Evolutionary conservation across 2,113 vertebrate species (phyloP).

Genomic region (Oostethus manadensis): DNA sequence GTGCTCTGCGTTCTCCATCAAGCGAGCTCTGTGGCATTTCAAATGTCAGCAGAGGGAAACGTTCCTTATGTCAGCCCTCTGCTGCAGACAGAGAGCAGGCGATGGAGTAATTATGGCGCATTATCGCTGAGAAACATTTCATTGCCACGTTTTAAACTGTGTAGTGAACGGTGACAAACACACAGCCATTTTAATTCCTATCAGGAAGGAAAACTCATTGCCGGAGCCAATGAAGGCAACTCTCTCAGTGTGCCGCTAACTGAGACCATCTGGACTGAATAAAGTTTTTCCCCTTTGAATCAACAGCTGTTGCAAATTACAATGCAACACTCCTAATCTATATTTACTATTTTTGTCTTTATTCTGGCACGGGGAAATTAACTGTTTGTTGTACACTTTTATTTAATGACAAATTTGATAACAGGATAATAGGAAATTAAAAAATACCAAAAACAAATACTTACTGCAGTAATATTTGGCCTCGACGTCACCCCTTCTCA

Average conservation of each 20-base stretch:
- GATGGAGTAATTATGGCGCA: constrained; percentile 70
- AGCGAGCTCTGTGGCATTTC: constrained; percentile 37
- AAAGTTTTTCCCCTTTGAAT: constrained; percentile 70
- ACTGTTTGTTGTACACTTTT: constrained; percentile 44
- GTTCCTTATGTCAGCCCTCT: constrained; percentile 61
- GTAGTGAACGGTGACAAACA: constrained; percentile 65
- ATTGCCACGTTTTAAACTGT: constrained; percentile 68
- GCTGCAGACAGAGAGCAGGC: constrained; percentile 65
- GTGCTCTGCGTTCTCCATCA: constrained; percentile 10
- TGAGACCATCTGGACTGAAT: constrained; percentile 74
- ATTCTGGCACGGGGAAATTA: constrained; percentile 33
- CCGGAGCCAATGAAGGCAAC: constrained; percentile 63
- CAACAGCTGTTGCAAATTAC: constrained; percentile 69
- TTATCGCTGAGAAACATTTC: constrained; percentile 65
- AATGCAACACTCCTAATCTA: constrained; percentile 57
- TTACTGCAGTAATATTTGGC: neutral
- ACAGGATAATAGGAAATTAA: constrained; percentile 28
- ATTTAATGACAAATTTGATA: constrained; percentile 39
- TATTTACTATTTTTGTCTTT: constrained; percentile 13
- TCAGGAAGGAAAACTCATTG: constrained; percentile 69
- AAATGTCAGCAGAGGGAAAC: constrained; percentile 56
- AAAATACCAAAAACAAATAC: neutral
- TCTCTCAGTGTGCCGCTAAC: constrained; percentile 76
- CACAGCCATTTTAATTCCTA: constrained; percentile 66
- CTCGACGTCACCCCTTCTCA: too few relatives aligned